Conservation (phyloP, 2,797 vertebrate genomes). For the Macrochelys suwanniensis region DNA sequence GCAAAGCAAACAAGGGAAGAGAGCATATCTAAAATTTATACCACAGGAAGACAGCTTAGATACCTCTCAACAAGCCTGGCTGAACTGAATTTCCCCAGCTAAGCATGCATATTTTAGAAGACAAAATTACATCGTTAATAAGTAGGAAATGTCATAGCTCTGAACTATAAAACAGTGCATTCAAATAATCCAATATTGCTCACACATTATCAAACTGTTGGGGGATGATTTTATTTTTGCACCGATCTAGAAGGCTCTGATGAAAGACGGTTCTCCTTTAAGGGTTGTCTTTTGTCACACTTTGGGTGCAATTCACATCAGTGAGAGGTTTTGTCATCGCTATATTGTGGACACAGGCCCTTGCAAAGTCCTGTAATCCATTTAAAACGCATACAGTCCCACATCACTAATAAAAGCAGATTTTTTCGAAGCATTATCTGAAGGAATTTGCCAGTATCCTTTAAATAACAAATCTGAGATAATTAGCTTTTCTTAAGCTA, state of each 20-base stretch:
- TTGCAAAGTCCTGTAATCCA: neutral
- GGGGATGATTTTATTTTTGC: neutral
- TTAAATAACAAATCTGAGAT: too few species aligned
- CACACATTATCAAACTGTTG: neutral
- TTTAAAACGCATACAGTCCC: neutral
- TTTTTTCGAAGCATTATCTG: too few species aligned
- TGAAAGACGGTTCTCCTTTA: neutral
- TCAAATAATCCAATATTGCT: neutral
- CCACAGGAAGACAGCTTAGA: neutral
- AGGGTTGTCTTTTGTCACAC: neutral
- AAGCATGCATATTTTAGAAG: neutral
- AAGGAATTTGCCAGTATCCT: too few species aligned
- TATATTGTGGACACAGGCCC: neutral
- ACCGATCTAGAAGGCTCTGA: neutral
- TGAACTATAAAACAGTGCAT: neutral
- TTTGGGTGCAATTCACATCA: neutral
- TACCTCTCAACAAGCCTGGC: neutral
- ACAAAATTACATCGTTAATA: neutral
- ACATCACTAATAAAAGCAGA: too few species aligned
- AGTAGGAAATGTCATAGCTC: neutral
- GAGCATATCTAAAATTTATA: neutral
- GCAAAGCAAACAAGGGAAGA: neutral
- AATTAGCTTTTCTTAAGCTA: too few species aligned
- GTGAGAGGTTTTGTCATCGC: neutral
- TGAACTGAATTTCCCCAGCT: neutral